Evolutionary conservation across 1,140 invertebrate genomes (phyloP), one percentile per base, ranked within the genome.

Genomic region (Hypothenemus hampei): DNA sequence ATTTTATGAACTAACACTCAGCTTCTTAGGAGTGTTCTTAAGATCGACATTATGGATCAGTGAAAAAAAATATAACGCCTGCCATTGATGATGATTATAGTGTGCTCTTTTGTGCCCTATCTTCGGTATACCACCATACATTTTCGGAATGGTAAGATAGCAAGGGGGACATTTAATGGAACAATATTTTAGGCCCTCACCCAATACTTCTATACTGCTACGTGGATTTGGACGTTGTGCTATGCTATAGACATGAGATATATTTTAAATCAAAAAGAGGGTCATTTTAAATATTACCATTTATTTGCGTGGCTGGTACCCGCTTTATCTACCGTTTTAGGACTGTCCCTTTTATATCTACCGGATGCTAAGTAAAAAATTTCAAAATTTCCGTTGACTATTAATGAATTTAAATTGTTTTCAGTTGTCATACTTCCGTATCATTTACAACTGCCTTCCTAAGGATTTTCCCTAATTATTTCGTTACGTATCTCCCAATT

Each of bases 191-290:
- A 90, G 87, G 85, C 84, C 6, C 87, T 86, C 81, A 89, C 83
- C 20, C 86, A 91, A 65, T 90, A 88, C 66, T 91, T 90, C 69
- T 91, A 90, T 62, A 87, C 84, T 62, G 82, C 84, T 7, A 88
- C 87, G 0, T 89, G 86, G 82, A 78, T 88, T 41, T 91, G 87
- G 87, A 91, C 86, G 3, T 72, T 91, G 13, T 86, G 82, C 63
- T 91, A 91, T 70, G 86, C 87, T 3, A 75, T 90, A 33, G 87
- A 91, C 62, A 88, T 87, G 69, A 81, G 81, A 68, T 70, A 82
- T 19, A 71, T 85, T 18, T 69, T 89, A 21, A 75, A 77, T 39
- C 82, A 86, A 47, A 72, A 77, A 65, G 71, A 79, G 18, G 78
- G 80, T 24, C 68, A 76, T 58, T 72, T 75, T 19, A 64, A 65